A percentile compares a stretch with the other conserved stretches of the same genome.
phyloP scores from a whole-genome alignment of 2,113 vertebrate genomes.

The Cynopterus brachyotis region DNA sequence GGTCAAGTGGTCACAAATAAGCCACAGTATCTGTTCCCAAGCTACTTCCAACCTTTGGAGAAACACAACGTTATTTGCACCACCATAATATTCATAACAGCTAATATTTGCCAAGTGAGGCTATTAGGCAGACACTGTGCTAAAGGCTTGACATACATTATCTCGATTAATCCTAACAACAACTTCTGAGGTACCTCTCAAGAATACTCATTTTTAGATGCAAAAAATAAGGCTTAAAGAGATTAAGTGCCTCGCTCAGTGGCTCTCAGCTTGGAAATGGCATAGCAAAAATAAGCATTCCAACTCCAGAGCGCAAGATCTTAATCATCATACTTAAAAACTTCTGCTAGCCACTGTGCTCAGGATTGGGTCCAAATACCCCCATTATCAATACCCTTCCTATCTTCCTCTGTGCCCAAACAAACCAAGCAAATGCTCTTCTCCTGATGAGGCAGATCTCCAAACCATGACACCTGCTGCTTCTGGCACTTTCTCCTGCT shows the following conservation, averaged over 20 bases:
- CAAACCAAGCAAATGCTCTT: background rate
- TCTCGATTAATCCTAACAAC: background rate
- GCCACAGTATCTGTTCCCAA: background rate
- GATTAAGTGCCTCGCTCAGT: background rate
- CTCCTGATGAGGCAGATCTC: background rate
- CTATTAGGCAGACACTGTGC: background rate
- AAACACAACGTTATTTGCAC: background rate
- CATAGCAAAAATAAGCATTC: background rate
- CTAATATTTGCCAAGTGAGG: background rate
- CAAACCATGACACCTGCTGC: constrained; percentile 23
- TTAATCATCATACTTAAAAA: background rate
- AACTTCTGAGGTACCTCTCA: background rate
- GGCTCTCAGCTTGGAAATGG: background rate
- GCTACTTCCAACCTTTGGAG: background rate
- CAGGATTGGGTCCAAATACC: background rate
- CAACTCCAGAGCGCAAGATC: background rate
- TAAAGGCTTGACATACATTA: background rate
- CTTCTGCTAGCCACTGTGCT: background rate
- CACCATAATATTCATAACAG: background rate
- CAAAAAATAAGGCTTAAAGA: background rate
- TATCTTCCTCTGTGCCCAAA: background rate
- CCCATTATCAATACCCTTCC: background rate
- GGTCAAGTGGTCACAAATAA: background rate
- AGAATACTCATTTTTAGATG: background rate
- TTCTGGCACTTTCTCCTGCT: background rate